Percentiles rank a stretch among this genome's conserved stretches.
Conservation (phyloP, 2,888 invertebrate species). For the Andrena fulva region DNA sequence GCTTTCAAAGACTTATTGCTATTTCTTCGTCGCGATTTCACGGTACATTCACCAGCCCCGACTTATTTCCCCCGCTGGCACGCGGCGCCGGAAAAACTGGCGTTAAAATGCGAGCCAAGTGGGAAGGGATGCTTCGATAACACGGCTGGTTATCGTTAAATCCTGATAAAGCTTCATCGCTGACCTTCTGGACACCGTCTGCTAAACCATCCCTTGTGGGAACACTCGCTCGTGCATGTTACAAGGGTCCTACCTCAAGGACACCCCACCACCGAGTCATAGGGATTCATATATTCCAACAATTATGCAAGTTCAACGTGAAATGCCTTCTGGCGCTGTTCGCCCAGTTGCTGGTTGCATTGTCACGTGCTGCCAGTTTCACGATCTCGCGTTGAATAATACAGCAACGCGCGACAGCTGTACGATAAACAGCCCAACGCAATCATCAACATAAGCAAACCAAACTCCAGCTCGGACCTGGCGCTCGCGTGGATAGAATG, state of each 20-base stretch:
- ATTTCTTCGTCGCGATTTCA: constrained; percentile 67
- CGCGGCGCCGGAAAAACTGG: no score
- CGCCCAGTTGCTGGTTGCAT: neutral
- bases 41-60: constrained; percentile 58
- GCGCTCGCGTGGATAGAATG: neutral
- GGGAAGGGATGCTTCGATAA: neutral
- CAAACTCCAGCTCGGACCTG: neutral
- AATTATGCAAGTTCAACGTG: constrained; percentile 10
- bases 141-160: constrained; percentile 22
- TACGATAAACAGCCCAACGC: constrained; percentile 7
- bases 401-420: constrained; percentile 20
- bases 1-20: constrained; percentile 69
- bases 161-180: constrained; percentile 3
- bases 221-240: neutral
- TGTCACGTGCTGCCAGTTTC: constrained; percentile 33
- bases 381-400: constrained; percentile 19
- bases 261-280: neutral
- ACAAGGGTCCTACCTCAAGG: neutral
- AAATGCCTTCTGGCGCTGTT: constrained; percentile 7
- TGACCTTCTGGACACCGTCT: neutral
- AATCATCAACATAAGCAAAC: neutral
- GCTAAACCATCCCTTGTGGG: neutral
- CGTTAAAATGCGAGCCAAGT: constrained; percentile 31
- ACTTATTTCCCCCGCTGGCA: constrained; percentile 12
- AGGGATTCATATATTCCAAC: constrained; percentile 11